Conservation (phyloP, 2,797 vertebrate genomes). For the Trachops cirrhosus region DNA sequence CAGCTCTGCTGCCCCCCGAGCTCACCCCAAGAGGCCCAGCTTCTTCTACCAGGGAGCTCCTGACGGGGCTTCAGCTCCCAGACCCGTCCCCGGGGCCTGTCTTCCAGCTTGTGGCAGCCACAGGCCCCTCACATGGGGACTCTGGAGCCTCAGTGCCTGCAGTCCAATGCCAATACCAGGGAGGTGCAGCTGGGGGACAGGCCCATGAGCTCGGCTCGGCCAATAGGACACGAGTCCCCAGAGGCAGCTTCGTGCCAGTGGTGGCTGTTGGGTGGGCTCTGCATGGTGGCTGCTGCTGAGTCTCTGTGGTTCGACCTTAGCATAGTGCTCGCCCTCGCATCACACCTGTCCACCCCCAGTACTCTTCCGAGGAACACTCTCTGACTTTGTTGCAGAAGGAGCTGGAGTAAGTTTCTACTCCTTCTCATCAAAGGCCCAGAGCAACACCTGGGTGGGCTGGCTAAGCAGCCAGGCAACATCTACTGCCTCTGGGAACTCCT, state of each 20-base stretch:
- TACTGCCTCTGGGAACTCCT: background rate
- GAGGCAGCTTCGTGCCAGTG: too few species aligned
- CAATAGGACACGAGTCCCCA: accelerated
- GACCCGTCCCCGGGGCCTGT: accelerated
- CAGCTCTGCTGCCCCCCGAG: too few species aligned
- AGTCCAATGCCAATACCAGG: background rate
- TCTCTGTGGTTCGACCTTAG: too few species aligned
- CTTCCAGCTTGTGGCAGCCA: accelerated
- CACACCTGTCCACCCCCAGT: accelerated
- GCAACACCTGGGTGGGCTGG: accelerated
- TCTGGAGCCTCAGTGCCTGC: background rate
- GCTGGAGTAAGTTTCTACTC: background rate
- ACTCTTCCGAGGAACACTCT: background rate
- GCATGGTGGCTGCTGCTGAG: background rate
- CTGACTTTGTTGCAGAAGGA: background rate
- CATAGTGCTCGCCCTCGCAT: background rate
- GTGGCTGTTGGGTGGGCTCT: too few species aligned
- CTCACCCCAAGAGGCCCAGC: background rate
- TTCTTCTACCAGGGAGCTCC: background rate
- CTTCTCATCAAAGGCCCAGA: background rate
- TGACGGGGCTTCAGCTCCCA: accelerated
- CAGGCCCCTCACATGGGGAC: accelerated
- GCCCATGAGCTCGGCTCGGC: background rate
- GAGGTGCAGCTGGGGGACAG: background rate
- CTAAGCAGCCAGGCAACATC: background rate